Evolutionary conservation across 2,888 invertebrate species (phyloP).

Genomic region (Pristionchus fissidentatus): DNA sequence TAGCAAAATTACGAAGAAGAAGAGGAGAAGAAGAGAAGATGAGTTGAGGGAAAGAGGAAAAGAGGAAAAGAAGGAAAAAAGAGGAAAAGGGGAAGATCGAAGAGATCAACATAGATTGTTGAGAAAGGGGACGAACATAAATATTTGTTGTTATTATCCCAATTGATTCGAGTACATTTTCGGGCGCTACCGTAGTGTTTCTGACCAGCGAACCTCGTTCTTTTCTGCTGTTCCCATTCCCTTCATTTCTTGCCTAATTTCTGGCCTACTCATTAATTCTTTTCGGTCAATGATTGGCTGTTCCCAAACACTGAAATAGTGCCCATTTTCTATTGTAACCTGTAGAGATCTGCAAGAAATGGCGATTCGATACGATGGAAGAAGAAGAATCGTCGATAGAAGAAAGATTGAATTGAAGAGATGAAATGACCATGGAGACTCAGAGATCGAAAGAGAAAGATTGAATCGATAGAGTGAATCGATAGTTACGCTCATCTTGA

Average conservation of each 20-base stretch:
- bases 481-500: neutral
- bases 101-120: neutral
- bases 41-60: neutral
- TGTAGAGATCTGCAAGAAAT: neutral
- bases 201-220: no score
- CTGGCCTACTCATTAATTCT: neutral
- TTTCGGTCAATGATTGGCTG: neutral
- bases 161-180: no score
- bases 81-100: neutral
- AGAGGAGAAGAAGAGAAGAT: no score
- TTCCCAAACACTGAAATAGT: neutral
- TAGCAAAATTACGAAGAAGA: no score
- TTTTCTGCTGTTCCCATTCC: no score
- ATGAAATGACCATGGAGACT: neutral
- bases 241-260: neutral
- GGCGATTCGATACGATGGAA: neutral
- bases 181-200: no score
- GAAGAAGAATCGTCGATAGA: neutral
- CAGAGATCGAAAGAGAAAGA: neutral
- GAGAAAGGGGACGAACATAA: neutral
- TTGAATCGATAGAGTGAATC: neutral
- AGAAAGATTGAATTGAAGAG: conserved; percentile 7
- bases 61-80: no score
- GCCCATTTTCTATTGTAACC: neutral
- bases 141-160: no score